Evolutionary conservation across 2,113 vertebrate species (phyloP).

Genomic region (Gallinago media): DNA sequence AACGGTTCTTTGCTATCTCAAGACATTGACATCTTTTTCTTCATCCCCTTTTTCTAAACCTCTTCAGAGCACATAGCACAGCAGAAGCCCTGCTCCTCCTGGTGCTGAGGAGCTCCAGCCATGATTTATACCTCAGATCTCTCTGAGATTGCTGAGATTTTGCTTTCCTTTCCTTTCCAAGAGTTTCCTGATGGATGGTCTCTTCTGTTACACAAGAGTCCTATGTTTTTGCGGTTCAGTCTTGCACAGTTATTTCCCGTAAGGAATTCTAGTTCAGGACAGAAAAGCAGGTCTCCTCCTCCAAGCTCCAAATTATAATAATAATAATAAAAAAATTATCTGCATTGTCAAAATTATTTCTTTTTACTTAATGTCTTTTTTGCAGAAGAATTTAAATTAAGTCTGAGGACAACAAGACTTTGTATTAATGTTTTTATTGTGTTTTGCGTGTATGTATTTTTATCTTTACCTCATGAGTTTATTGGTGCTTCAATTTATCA

Average conservation of each 20-base stretch:
- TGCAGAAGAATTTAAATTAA: neutral
- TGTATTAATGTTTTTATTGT: neutral
- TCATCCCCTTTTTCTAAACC: neutral
- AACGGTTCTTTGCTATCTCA: neutral
- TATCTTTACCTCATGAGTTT: neutral
- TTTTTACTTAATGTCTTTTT: neutral
- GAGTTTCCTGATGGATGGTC: neutral
- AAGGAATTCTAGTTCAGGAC: neutral
- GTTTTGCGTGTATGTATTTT: neutral
- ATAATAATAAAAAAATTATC: neutral
- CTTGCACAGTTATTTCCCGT: neutral
- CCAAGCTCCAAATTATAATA: neutral
- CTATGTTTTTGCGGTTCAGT: fast-evolving
- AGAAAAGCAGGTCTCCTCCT: neutral
- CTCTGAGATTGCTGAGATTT: neutral
- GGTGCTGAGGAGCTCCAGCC: fast-evolving
- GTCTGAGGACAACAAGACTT: neutral
- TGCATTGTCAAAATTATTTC: neutral
- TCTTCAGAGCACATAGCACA: neutral
- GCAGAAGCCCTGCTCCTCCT: neutral
- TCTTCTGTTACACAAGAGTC: neutral
- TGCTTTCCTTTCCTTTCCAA: neutral
- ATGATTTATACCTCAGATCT: neutral
- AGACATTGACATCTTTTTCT: neutral
- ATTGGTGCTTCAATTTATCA: neutral